Base-by-base conservation (phyloP, 2,113 vertebrate genomes). In the Morone saxatilis region DNA sequence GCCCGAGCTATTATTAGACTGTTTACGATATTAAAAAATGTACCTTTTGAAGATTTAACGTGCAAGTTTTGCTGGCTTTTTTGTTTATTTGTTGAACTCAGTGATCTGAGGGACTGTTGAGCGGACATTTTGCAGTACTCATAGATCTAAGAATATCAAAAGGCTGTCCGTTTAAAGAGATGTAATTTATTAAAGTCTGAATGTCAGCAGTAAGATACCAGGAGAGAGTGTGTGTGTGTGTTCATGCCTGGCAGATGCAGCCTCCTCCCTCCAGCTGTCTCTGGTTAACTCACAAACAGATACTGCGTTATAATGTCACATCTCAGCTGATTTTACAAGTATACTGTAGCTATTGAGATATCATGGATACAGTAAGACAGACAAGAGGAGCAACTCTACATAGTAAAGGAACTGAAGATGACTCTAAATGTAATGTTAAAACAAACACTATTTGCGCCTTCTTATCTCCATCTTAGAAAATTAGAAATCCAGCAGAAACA, bases 221-320 rank as follows among this genome's bases (percentile, higher is more conserved):
- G 62, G 38, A 17, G 19, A 2, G 74, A 31, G 31, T 31, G 31
- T 31, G 31, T 31, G 31, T 31, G 31, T 31, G 31, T 31, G 31
- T n/a, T n/a, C n/a, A n/a, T n/a, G n/a, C n/a, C 68, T 9, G 9
- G 1, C 71, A 67, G 57, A 72, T 50, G 31, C 17, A 56, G 16
- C 41, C 41, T 48, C 40, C 36, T 74, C 20, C 10, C 40, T 72
- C 50, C 45, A 54, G 20, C 50, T 73, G 79, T 41, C 53, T 67
- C 20, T 1, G 2, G 19, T 81, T 51, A 68, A 36, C 17, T 61
- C 45, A 51, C 20, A 62, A 56, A 76, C 77, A 63, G 70, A 66
- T 10, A 20, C 14, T 11, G 62, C 0, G 20, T 48, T 69, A 31
- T 31, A 14, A 45, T 76, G 50, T 65, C 20, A 65, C 59, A 25